These are phyloP conservation scores for Molossus alvarezi DNA, from an alignment of 2,797 vertebrate genomes.

Conservation along the genomic window DNA sequence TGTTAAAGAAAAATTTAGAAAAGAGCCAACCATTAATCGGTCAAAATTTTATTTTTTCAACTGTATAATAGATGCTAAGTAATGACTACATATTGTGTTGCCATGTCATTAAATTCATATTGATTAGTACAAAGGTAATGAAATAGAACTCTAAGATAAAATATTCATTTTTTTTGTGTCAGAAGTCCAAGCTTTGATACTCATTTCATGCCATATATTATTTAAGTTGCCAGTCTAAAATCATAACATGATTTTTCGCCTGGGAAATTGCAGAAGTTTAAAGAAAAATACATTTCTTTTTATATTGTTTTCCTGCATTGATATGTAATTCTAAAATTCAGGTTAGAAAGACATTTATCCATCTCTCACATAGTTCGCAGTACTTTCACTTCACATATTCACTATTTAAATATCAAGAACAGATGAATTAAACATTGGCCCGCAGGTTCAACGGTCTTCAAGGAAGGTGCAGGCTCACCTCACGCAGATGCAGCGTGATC, in stretches of 20 bases:
- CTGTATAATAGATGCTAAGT: not conserved
- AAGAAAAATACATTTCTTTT: conserved; percentile 10
- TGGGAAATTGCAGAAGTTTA: conserved; percentile 2
- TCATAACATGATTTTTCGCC: conserved; percentile 33
- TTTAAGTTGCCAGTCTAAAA: conserved; percentile 17
- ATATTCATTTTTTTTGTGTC: conserved; percentile 24
- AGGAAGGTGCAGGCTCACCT: not conserved
- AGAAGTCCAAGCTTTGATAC: not conserved
- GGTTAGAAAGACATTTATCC: conserved; percentile 20
- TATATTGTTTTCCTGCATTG: conserved; percentile 34
- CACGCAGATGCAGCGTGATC: not conserved
- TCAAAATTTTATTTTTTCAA: conserved; percentile 22
- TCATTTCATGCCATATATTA: conserved; percentile 27
- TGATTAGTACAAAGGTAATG: conserved; percentile 53
- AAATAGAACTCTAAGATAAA: conserved; percentile 44
- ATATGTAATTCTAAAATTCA: conserved; percentile 34
- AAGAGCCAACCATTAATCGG: conserved; percentile 20
- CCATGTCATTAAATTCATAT: not conserved
- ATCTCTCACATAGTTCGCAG: not conserved
- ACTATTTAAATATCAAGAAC: not conserved
- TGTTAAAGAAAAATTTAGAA: conserved; percentile 25
- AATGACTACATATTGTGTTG: not conserved
- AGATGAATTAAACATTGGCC: not conserved
- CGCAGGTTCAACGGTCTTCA: not conserved
- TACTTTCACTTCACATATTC: conserved; percentile 37